Evolutionary conservation across 2,113 vertebrate genomes (phyloP).

Genomic region (Anseranas semipalmata): DNA sequence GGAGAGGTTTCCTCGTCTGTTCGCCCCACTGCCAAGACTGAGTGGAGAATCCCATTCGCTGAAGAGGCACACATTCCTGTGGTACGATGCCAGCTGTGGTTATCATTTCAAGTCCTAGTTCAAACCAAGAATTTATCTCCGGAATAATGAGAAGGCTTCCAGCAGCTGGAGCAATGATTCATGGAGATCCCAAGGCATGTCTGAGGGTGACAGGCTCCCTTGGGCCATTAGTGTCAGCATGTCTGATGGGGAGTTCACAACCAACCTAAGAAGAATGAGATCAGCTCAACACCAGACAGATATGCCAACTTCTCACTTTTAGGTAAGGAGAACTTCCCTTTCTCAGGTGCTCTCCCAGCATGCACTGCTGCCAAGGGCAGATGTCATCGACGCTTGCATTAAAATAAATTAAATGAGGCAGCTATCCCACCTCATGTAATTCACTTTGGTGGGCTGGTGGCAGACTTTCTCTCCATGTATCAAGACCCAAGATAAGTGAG

Average conservation of each 20-base stretch:
- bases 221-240: neutral
- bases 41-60: neutral
- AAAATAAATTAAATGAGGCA: neutral
- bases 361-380: neutral
- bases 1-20: neutral
- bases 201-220: neutral
- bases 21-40: neutral
- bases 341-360: neutral
- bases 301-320: neutral
- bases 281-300: neutral
- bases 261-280: neutral
- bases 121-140: neutral
- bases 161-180: neutral
- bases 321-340: neutral
- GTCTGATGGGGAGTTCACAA: neutral
- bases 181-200: neutral
- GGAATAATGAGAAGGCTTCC: neutral
- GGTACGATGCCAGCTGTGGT: neutral
- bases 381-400: neutral
- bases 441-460: neutral
- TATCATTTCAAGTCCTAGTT: neutral
- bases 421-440: neutral
- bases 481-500: neutral
- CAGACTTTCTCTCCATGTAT: neutral
- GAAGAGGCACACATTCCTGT: fast-evolving